Base-by-base conservation (phyloP, 2,113 vertebrate species). In the Melanerpes aurifrons region DNA sequence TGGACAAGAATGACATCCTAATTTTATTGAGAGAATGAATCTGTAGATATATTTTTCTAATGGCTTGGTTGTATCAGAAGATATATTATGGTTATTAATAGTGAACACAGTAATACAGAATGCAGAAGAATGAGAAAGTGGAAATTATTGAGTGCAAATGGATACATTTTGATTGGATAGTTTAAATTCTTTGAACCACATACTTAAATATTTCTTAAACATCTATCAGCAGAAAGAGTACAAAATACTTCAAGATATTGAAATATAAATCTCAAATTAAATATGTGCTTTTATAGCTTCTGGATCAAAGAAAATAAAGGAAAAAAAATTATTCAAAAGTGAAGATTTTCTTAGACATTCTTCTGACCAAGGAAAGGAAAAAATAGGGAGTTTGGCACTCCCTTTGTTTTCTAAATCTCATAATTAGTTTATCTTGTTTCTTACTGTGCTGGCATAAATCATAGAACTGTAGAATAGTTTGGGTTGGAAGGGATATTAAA, bases 1-100 rank as follows among this genome's bases (percentile, higher is more conserved):
- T n/a, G 62, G 29, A 5, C 61, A 94, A 94, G 37, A 94, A 20
- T 95, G 85, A 90, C 81, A 67, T 32, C 66, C 21, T 77, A 40
- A 88, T 90, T 88, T 90, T 81, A 85, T 85, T 93, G 91, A 68
- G 86, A 89, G 64, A 75, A 74, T 28, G 45, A 94, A 92, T 93
- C 22, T 82, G 83, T 56, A 90, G 21, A 76, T 73, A 35, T 25
- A 63, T 90, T 95, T 95, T 95, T 74, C 31, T 72, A 48, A 87
- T 87, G 68, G 17, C 77, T 68, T 93, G 43, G 48, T 68, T 85
- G n/a, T 50, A 54, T 80, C 61, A 70, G 25, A 96, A 96, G 87
- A 96, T 82, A 76, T 93, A 95, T 89, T 87, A 89, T 21, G 12
- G 31, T 35, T 95, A 92, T 82, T 95, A 90, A 88, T 92, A 40